Percentiles rank a stretch among this genome's conserved stretches.
Conservation (phyloP, 2,113 vertebrate species). For the Galbula dea region DNA sequence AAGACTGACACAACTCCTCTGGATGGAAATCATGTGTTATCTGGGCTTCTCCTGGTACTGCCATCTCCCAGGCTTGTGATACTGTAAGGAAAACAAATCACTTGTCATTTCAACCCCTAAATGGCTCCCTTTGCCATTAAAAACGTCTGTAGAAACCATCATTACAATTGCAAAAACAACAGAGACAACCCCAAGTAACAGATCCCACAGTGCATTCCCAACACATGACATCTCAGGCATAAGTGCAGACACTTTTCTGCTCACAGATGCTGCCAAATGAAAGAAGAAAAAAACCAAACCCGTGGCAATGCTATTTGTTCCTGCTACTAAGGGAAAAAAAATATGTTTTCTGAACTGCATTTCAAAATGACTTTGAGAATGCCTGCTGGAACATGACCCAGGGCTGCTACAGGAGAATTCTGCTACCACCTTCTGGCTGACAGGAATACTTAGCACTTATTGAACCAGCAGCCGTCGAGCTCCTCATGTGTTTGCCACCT, state of each 20-base stretch:
- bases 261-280: constrained; percentile 42
- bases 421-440: constrained; percentile 74
- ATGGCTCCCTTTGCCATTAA: constrained; percentile 38
- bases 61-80: background rate
- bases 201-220: constrained; percentile 26
- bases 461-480: background rate
- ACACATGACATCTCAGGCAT: constrained; percentile 27
- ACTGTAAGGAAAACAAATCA: background rate
- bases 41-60: background rate
- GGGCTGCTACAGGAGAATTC: constrained; percentile 38
- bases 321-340: constrained; percentile 32
- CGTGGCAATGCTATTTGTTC: constrained; percentile 40
- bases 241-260: constrained; percentile 48
- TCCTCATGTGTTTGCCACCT: background rate
- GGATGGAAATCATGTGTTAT: constrained; percentile 7
- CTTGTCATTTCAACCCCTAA: constrained; percentile 23
- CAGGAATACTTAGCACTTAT: background rate
- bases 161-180: constrained; percentile 57
- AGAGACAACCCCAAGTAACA: constrained; percentile 40
- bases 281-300: background rate
- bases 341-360: constrained; percentile 45
- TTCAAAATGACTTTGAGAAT: constrained; percentile 38
- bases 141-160: constrained; percentile 31
- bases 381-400: constrained; percentile 21
- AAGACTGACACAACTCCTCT: background rate